phyloP scores from a whole-genome alignment of 2,797 vertebrate species.

The Phrynocephalus vlangalii region DNA sequence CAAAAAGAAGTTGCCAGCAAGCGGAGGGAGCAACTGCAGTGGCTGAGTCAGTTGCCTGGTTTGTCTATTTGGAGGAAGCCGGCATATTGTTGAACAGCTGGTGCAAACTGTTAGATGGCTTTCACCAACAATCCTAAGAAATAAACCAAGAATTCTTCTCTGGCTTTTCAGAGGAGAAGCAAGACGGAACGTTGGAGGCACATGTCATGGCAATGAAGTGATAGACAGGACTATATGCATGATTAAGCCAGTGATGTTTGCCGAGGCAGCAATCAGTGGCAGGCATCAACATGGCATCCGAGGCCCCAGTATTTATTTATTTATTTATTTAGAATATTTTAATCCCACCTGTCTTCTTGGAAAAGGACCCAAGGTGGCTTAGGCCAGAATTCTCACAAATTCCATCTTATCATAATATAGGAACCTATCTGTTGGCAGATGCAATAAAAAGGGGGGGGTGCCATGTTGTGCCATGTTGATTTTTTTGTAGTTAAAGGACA shows the following conservation, averaged over 20 bases:
- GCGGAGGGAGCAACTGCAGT: background rate
- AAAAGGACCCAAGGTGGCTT: no score
- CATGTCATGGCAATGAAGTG: background rate
- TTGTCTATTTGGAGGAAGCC: background rate
- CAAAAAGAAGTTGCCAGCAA: background rate
- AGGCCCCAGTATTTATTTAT: no score
- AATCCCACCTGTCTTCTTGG: no score
- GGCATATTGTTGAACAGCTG: background rate
- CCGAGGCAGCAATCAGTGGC: no score
- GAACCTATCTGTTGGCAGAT: background rate
- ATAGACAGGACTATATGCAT: background rate
- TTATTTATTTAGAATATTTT: no score
- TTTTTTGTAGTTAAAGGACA: background rate
- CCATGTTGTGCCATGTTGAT: background rate
- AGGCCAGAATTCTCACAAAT: no score
- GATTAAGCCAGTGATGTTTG: background rate
- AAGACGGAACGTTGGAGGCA: background rate
- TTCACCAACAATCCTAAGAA: background rate
- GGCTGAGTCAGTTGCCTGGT: background rate
- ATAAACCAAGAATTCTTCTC: background rate
- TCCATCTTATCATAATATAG: background rate
- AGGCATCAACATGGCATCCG: no score
- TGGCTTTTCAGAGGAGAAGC: background rate
- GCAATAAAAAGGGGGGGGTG: background rate
- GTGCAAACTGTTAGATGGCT: background rate